Base-by-base conservation (phyloP, 2,797 vertebrate genomes). In the Sebastiscus albofasciatus region DNA sequence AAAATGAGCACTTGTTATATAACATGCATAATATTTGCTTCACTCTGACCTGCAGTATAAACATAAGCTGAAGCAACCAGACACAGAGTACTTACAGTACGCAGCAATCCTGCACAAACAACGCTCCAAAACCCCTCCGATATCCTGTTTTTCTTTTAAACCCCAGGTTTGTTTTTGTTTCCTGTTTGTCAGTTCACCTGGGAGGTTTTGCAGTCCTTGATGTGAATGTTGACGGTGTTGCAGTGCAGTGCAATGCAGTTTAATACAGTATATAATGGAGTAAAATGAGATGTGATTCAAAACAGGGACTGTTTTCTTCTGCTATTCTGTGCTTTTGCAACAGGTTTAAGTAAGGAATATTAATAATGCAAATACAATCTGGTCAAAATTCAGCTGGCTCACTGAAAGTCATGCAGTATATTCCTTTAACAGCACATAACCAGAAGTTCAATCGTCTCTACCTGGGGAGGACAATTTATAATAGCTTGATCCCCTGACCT, bases 1-100 rank as follows among this genome's bases (percentile, higher is more conserved):
- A 59, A 46, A 60, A 34, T 14, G 14, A 65, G 16, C 33, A 22
- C 12, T 72, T 70, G 18, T 10, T 58, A 67, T 42, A 56, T 36
- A 72, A 72, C 42, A 46, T 71, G 27, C 26, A 56, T 24, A 13
- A 31, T 72, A 49, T 75, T 62, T 67, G 49, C 60, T 59, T 72
- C n/a, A 27, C 20, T 64, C 27, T 34, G 64, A 54, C 31, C 14
- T 59, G 26, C 13, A 77, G 11, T 42, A n/a, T 72, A 66, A 77
- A 49, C 27, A 66, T 27, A 22, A 49, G 22, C 34, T 52, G 22
- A 55, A 65, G 20, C 60, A 54, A 34, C 34, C 36, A 55, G 62
- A 55, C 24, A 62, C 20, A 73, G 46, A 77, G 20, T 29, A 49
- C 34, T 72, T 20, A 55, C 18, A 68, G 31, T 26, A 3, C 29